Base-by-base conservation (phyloP, 1,140 invertebrate genomes). In the Zaprionus capensis region DNA sequence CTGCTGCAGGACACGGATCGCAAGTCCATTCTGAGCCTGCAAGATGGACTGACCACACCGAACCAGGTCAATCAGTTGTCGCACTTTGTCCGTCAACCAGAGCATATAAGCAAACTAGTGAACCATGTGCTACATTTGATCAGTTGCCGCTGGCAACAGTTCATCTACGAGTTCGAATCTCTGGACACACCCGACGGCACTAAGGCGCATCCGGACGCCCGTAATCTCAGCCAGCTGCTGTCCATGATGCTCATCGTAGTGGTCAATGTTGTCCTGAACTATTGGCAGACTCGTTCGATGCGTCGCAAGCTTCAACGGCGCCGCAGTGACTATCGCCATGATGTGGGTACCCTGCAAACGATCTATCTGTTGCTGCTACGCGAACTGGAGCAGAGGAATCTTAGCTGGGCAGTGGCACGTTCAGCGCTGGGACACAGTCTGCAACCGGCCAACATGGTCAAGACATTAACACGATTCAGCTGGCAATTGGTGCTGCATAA, bases 131-230 rank as follows among this genome's bases (percentile, higher is more conserved):
- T 94, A 12, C 95, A 96, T 77, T 95, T 94, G 51, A 93, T 96
- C 22, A 95, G 95, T 17, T 97, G 97, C 65, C 93, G 94, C 36
- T 97, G 96, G 96, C 97, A 97, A 78, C 96, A 97, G 79, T 96
- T 97, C 70, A 94, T 97, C 12, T 95, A 94, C 51, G 95, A 95
- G 76, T 96, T 96, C 76, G 96, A 97, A 92, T 96, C 96, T 0
- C 92, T 95, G 3, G 96, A 97, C 80, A 95, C 95, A 51, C 95
- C 91, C 5, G 92, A 92, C 51, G 90, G 82, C 0, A 28, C 78
- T 7, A 75, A 71, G 12, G 56, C 76, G 15, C 34, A 55, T 72
- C 57, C 75, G 55, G 65, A 78, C 64, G 38, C 79, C 15, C 74
- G 71, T 11, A 91, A 80, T 76, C 38, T 92, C 53, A 78, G 75